A percentile compares a stretch with the other conserved stretches of the same genome.
Conservation (phyloP, 1,140 invertebrate species). For the Ladona fulva region DNA sequence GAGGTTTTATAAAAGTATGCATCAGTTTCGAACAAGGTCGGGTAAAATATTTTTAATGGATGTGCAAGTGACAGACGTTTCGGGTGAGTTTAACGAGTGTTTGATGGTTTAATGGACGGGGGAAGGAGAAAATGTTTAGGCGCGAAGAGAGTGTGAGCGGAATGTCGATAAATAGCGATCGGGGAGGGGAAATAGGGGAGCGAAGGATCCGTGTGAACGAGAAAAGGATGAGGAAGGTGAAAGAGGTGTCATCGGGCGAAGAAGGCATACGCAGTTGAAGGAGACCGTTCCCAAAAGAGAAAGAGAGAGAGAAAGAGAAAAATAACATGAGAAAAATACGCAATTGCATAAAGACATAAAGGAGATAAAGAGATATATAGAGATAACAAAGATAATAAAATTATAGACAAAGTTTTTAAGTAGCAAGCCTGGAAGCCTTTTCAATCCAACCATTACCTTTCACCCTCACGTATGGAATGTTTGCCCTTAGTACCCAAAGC, state of each 20-base stretch:
- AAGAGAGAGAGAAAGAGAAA: constrained; percentile 25
- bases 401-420: constrained; percentile 13
- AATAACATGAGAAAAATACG: constrained; percentile 24
- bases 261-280: constrained; percentile 21
- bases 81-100: no score
- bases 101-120: neutral
- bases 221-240: constrained; percentile 42
- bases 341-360: constrained; percentile 15
- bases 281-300: constrained; percentile 18
- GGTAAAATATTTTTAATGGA: no score
- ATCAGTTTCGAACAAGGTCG: no score
- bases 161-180: neutral
- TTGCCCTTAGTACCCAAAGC: no score
- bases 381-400: constrained; percentile 21
- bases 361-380: constrained; percentile 24
- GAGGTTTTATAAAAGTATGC: no score
- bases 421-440: constrained; percentile 23
- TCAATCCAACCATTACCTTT: constrained; percentile 18
- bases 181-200: constrained; percentile 48
- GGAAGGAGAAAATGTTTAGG: neutral
- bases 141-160: neutral
- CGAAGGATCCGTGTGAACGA: constrained; percentile 52
- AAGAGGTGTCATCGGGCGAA: constrained; percentile 33
- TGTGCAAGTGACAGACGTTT: no score
- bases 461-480: neutral